These are phyloP conservation scores for Drosophila neutralis DNA, from an alignment of 2,888 invertebrate genomes.

Conservation along the genomic window DNA sequence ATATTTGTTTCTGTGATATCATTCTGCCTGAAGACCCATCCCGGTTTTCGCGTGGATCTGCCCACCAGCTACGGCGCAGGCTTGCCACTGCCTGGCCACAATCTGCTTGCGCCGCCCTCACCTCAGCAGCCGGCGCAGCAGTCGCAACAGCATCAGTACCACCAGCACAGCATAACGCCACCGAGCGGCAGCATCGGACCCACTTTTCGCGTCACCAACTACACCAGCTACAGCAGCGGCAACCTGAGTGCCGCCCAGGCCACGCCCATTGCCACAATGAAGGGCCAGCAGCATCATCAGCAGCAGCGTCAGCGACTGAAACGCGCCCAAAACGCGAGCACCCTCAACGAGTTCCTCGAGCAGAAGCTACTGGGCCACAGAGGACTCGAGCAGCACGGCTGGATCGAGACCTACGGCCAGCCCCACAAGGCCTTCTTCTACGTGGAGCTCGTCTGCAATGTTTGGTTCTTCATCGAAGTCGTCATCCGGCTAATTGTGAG, in stretches of 20 bases:
- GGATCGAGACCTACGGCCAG: slow-evolving; percentile 86
- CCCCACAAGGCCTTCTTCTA: slow-evolving; percentile 93
- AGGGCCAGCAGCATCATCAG: slow-evolving; percentile 49
- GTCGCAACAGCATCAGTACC: slow-evolving; percentile 53
- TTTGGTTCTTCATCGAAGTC: slow-evolving; percentile 98
- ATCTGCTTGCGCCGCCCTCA: slow-evolving; percentile 72
- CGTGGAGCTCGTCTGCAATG: slow-evolving; percentile 96
- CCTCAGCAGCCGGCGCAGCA: slow-evolving; percentile 67
- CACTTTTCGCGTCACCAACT: slow-evolving; percentile 80
- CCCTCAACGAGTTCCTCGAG: slow-evolving; percentile 72
- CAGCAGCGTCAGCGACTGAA: slow-evolving; percentile 77
- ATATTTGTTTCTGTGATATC: slow-evolving; percentile 97
- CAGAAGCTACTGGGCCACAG: slow-evolving; percentile 71
- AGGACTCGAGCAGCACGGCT: slow-evolving; percentile 79
- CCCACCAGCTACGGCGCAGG: slow-evolving; percentile 67
- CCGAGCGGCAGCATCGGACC: slow-evolving; percentile 72
- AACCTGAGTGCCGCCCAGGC: slow-evolving; percentile 74
- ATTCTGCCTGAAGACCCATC: slow-evolving; percentile 98
- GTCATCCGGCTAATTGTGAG: slow-evolving; percentile 94
- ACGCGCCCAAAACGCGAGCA: slow-evolving; percentile 72
- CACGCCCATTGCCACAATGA: slow-evolving; percentile 77
- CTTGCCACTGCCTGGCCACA: slow-evolving; percentile 50
- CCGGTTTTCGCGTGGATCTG: slow-evolving; percentile 90
- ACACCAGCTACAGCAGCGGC: slow-evolving; percentile 74
- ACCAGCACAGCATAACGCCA: slow-evolving; percentile 71